Conservation (phyloP, 1,140 invertebrate genomes). For the Stegodyphus mimosarum region DNA sequence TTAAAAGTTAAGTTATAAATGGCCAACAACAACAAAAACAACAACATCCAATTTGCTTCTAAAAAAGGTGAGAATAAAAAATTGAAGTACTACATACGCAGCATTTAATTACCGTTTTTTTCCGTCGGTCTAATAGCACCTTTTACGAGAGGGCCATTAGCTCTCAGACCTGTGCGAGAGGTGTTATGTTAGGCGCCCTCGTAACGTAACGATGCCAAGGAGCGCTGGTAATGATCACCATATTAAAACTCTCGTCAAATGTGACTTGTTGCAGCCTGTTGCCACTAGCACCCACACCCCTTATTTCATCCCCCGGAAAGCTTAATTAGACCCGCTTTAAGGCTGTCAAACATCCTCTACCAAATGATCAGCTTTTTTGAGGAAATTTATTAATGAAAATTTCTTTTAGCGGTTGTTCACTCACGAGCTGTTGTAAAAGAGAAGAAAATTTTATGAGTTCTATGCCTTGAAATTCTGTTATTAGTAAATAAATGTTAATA, state of each 20-base stretch:
- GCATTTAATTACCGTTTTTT: constrained; percentile 54
- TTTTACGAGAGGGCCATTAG: constrained; percentile 49
- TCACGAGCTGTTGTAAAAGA: too few species aligned
- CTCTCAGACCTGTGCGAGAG: constrained; percentile 9
- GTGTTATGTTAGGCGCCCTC: constrained; percentile 14
- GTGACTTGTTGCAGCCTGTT: constrained; percentile 56
- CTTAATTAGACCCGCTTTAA: constrained; percentile 49
- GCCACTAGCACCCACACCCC: background rate
- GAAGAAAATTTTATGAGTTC: too few species aligned
- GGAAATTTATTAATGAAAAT: constrained; percentile 5
- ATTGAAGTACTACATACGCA: constrained; percentile 10
- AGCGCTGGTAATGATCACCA: constrained; percentile 36
- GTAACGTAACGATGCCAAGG: constrained; percentile 28
- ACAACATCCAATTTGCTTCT: constrained; percentile 53
- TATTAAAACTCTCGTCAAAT: constrained; percentile 58
- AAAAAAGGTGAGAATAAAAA: constrained; percentile 46
- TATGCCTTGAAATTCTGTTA: too few species aligned
- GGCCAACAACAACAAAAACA: constrained; percentile 51
- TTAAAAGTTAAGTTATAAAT: constrained; percentile 57
- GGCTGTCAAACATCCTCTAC: constrained; percentile 22
- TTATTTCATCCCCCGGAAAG: constrained; percentile 9
- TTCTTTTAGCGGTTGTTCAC: background rate
- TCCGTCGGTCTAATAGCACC: constrained; percentile 51
- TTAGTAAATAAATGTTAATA: too few species aligned
- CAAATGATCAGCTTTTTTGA: background rate